Base-by-base conservation (phyloP, 2,113 vertebrate species). In the Malurus melanocephalus region DNA sequence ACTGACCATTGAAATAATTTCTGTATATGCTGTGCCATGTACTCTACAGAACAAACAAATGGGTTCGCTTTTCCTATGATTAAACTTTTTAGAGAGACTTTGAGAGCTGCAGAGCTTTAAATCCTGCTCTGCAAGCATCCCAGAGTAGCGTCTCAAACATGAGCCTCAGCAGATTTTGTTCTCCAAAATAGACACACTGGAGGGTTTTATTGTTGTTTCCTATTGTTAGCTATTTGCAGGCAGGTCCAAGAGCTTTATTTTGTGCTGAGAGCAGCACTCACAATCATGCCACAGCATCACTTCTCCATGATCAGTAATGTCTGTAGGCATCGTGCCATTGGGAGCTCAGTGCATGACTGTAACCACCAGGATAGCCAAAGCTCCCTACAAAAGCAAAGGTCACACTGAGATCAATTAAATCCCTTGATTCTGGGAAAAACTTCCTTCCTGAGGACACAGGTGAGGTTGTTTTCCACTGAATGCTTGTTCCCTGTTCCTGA, bases 131-230 rank as follows among this genome's bases (percentile, higher is more conserved):
- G 61, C 42, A n/a, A 84, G 76, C 57, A 51, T 86, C 80, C 66
- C 57, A 20, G 80, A 92, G 94, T n/a, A 71, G 46, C 11, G 3
- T 78, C 82, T 80, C 66, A 78, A 75, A 80, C 33, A 12, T 28
- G 40, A 92, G 80, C 80, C 80, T 91, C 83, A 80, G 80, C 90
- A 92, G 69, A 88, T 91, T 93, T 92, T 88, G 32, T 65, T 86
- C 73, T 80, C 77, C 33, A 75, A 83, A 91, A 75, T 88, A 72
- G 26, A 88, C 52, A 69, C 33, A 52, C 62, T 86, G 32, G 52
- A 85, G 84, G 69, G 53, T 53, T 88, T 90, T 73, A 68, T 75
- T 88, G 55, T 92, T 80, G 62, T 88, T 82, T 94, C 55, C 85
- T 69, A 43, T 93, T 79, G 83, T 91, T 92, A 79, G 56, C 71